These are phyloP conservation scores for Onchidella celtica DNA, from an alignment of 2,888 invertebrate species.

Conservation along the genomic window DNA sequence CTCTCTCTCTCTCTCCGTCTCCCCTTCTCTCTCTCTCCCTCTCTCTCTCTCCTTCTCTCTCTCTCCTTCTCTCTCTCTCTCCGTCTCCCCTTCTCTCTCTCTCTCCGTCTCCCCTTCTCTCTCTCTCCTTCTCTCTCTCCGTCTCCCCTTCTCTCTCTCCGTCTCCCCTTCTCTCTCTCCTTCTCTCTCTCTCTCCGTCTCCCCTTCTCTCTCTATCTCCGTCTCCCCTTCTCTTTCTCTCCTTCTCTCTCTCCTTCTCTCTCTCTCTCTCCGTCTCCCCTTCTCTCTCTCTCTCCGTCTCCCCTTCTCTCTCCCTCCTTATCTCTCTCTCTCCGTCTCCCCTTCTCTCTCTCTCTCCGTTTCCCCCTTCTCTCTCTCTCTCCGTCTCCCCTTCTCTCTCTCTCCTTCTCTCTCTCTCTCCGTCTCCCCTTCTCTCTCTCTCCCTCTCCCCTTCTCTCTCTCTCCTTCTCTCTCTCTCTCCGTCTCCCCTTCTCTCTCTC, in stretches of 20 bases:
- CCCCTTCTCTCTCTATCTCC: no score
- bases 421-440: not conserved
- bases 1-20: constrained; percentile 20
- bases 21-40: not conserved
- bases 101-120: not conserved
- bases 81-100: constrained; percentile 20
- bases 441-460: no score
- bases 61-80: constrained; percentile 13
- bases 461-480: not conserved
- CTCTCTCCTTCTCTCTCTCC: constrained; percentile 17
- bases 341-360: not conserved
- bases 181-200: not conserved
- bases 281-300: not conserved
- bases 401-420: not conserved
- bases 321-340: not conserved
- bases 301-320: not conserved
- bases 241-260: constrained; percentile 9
- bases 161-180: not conserved
- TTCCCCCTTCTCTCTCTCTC: not conserved
- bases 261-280: not conserved
- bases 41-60: not conserved
- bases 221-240: not conserved
- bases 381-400: not conserved
- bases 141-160: not conserved
- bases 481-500: not conserved